These are phyloP conservation scores for Taeniopygia guttata DNA, from an alignment of 2,797 vertebrate genomes.

Conservation along the genomic window DNA sequence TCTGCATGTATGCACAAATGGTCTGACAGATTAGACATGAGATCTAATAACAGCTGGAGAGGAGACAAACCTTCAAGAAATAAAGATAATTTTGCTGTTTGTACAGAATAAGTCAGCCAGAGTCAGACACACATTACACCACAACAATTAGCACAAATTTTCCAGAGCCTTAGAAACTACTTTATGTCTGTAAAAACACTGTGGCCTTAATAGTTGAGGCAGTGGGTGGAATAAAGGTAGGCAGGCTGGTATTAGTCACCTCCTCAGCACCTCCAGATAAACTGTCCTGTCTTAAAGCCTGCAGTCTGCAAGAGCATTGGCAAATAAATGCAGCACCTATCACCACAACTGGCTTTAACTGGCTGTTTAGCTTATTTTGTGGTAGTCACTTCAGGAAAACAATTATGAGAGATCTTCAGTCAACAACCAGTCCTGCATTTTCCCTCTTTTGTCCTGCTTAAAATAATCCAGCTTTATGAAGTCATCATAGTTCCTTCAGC, in stretches of 20 bases:
- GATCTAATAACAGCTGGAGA: neutral
- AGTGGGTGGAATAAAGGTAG: neutral
- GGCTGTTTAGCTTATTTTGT: neutral
- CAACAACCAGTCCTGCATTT: neutral
- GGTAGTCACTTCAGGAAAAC: neutral
- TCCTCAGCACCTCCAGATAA: neutral
- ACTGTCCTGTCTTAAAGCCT: neutral
- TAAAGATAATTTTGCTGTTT: neutral
- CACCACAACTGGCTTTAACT: neutral
- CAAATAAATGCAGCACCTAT: neutral
- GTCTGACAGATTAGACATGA: neutral
- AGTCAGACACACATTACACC: neutral
- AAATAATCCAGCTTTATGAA: neutral
- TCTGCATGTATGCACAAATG: neutral
- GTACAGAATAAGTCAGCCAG: neutral
- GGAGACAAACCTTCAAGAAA: neutral
- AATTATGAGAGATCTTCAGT: too few species aligned
- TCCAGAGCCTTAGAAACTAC: neutral
- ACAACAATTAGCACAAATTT: neutral
- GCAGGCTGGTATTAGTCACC: neutral
- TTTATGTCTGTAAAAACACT: neutral
- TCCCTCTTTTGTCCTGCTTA: neutral
- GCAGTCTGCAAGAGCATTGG: neutral
- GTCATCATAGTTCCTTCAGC: neutral
- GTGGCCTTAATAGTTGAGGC: neutral